Base-by-base conservation (phyloP, 2,888 invertebrate genomes). In the Galerucella nymphaeae region DNA sequence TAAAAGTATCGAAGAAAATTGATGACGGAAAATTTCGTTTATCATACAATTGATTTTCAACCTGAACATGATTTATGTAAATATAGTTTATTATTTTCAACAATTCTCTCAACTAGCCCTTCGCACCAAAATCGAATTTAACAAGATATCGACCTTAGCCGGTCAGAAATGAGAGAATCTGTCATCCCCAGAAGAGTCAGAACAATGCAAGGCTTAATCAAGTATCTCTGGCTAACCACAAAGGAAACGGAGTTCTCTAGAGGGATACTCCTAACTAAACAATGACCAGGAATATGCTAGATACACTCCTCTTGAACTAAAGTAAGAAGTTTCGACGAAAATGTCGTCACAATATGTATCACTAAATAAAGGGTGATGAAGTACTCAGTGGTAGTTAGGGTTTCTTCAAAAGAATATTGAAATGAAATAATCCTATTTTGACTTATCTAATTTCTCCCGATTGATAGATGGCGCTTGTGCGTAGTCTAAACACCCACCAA, bases 121-220 rank as follows among this genome's bases (percentile, higher is more conserved):
- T 53, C 18, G 8, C 5, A 14, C 30, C 30, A n/a, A 58, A 30
- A 3, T 30, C 13, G 16, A 41, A 42, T 62, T 42, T 13, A 62
- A 61, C 58, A 59, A 65, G 70, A 45, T 58, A 63, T 70, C 63
- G 64, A 42, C 55, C 68, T 62, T 18, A n/a, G 11, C n/a, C 41
- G 18, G 61, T 18, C 42, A 41, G 42, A 20, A 14, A 30, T 38
- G 59, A 59, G 63, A 68, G 72, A 70, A 70, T 59, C 65, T 75
- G 75, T 75, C 75, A 75, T 63, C 58, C 8, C 16, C 75, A 75
- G 75, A 53, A 61, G 66, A 67, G 48, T 70, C 64, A 38, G 72
- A 72, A 72, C 72, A 75, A 72, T 71, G 65, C 71, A 62, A 69
- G 61, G 70, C 58, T 69, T 74, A 74, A 74, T 74, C 74, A 66